Base-by-base conservation (phyloP, 1,140 invertebrate genomes). In the Sitodiplosis mosellana region DNA sequence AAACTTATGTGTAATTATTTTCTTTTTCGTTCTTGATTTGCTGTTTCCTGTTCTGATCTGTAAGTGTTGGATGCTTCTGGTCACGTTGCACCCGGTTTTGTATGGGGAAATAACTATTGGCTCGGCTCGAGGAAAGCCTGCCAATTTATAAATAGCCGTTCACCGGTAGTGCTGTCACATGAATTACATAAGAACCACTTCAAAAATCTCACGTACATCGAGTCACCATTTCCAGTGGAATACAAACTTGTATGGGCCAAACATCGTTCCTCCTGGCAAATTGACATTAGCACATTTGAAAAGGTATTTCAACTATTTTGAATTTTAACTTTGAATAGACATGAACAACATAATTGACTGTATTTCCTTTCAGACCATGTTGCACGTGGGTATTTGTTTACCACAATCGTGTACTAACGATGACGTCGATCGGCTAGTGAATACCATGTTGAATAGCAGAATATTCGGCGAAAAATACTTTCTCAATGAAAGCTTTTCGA, bases 21-120 rank as follows among this genome's bases (percentile, higher is more conserved):
- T 10, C n/a, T n/a, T n/a, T n/a, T n/a, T n/a, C n/a, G n/a, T n/a
- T n/a, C n/a, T n/a, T n/a, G n/a, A n/a, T n/a, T n/a, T n/a, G n/a
- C n/a, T n/a, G n/a, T n/a, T n/a, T n/a, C n/a, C n/a, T n/a, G n/a
- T n/a, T n/a, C n/a, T n/a, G n/a, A n/a, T n/a, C 27, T 27, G 27
- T 27, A 27, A 72, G 69, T 65, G 51, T 48, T 70, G 4, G 70
- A 72, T 49, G 54, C 66, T 6, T 71, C 65, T 48, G 70, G 69
- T 0, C 50, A 53, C 48, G 59, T 65, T 15, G 55, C 53, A 5
- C 17, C 59, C 0, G 67, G 67, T 12, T 70, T 71, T 38, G 42
- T 65, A 2, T 64, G 63, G n/a, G 69, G 69, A 2, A 67, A 70
- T 49, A 70, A 69, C 54, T 64, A 60, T 33, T 72, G 69, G 69